Conservation (phyloP, 2,113 vertebrate genomes). For the Synodontis membranacea region DNA sequence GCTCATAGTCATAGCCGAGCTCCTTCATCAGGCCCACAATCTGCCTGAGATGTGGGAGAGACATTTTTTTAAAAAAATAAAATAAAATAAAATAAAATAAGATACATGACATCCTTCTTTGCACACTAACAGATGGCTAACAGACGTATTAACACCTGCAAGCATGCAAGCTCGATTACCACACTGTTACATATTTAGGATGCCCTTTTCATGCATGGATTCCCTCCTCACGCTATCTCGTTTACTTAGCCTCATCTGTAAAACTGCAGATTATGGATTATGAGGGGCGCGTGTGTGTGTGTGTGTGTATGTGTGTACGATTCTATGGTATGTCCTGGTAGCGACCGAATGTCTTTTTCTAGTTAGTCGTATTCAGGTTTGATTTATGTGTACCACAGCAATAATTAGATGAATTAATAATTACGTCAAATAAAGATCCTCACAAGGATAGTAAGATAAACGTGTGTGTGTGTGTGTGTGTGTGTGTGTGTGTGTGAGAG, state of each 20-base stretch:
- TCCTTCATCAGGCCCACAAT: conserved; percentile 30
- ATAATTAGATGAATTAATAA: not conserved
- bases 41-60: conserved; percentile 21
- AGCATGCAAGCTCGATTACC: conserved; percentile 6
- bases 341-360: not conserved
- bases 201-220: conserved; percentile 25
- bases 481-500: not conserved
- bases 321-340: not conserved
- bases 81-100: too few relatives aligned
- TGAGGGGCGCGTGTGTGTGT: not conserved
- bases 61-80: conserved; percentile 7
- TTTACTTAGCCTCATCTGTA: conserved; percentile 22
- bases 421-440: not conserved
- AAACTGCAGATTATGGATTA: conserved; percentile 20
- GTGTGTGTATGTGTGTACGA: not conserved
- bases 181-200: conserved; percentile 26
- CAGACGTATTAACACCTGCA: conserved; percentile 29
- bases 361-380: not conserved
- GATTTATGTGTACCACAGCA: not conserved
- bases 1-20: conserved; percentile 5
- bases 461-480: not conserved
- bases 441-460: not conserved
- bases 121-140: conserved; percentile 21
- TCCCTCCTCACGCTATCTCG: not conserved
- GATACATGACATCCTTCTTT: conserved; percentile 14